Base-by-base conservation (phyloP, 2,113 vertebrate species). In the Spea multiplicata region DNA sequence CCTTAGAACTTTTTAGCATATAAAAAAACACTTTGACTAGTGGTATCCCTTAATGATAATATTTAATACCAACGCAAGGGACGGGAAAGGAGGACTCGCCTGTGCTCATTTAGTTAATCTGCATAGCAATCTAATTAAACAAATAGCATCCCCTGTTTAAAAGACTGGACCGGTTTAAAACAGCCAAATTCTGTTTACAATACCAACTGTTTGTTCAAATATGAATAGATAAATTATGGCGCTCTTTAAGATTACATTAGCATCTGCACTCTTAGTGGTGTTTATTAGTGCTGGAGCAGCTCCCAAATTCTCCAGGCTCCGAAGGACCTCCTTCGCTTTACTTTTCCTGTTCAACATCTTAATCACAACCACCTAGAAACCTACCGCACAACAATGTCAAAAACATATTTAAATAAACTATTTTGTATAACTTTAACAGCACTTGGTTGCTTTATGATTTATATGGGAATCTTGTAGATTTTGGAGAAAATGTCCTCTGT, bases 1-100 rank as follows among this genome's bases (percentile, higher is more conserved):
- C 91, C 86, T 83, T 88, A 92, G 89, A 90, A 91, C 93, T 93
- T 94, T 93, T 92, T 93, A 90, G 86, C 88, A 86, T 87, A 86
- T 91, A 89, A 91, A 90, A n/a, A 78, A 80, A 74, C 68, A 10
- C 66, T 66, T 71, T n/a, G 16, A 64, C 52, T 80, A 50, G 66
- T 5, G 46, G 16, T 74, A 67, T 68, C 71, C 50, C 66, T 12
- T 68, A 80, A 80, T 80, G 59, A 79, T 67, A 80, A 66, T 44
- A n/a, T 62, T 77, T 70, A 57, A 62, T 62, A 62, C 14, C 66
- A 70, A 50, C 47, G 62, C 55, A 61, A 30, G 30, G 57, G 10
- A 44, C n/a, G 44, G 7, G 5, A 55, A 77, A 50, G 44, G 45
- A 4, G 47, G 10, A 62, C 55, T 47, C 61, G 45, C 46, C 55